Evolutionary conservation across 2,113 vertebrate genomes (phyloP), one percentile per base, ranked within the genome.

Genomic region (Casuarius casuarius): DNA sequence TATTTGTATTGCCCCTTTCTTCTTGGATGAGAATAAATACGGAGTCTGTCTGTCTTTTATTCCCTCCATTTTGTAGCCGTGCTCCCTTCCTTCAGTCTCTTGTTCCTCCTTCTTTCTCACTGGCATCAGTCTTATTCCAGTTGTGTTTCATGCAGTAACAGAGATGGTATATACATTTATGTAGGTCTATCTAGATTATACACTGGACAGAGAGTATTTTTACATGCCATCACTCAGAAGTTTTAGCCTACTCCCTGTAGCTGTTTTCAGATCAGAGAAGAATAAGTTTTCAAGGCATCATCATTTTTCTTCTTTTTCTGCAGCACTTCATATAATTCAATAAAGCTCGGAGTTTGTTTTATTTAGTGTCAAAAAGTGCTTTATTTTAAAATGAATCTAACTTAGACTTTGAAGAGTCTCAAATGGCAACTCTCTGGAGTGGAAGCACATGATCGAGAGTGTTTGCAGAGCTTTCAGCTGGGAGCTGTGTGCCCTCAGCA

Each of bases 351-450:
- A 58, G 71, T 88, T 95, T 91, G 54, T 97, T 96, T 95, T 90
- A 93, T 93, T 96, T 97, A 90, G 90, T 86, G 94, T 95, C 90
- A 94, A 61, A 88, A 86, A 93, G 23, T 1, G 4, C 42, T 92
- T n/a, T 86, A 92, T 86, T 96, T 88, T 71, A 86, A 93, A 94
- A 90, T 86, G 8, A 94, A 89, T 93, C 68, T 77, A 77, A 73
- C 67, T 94, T 63, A 86, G 63, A 51, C 85, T 88, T 95, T 71
- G 90, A 94, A 72, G 68, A 93, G 67, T 91, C 87, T 96, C 82
- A 94, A 88, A 74, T 38, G 71, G 87, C 92, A 92, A 3, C 70
- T 96, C 90, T 48, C 75, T 80, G 75, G 82, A 85, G 84, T 26
- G 2, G 89, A 93, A 94, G 80, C 71, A 87, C 42, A 67, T 62